Base-by-base conservation (phyloP, 53 echinoderm and acorn worm species). In the Patiria pectinifera region DNA sequence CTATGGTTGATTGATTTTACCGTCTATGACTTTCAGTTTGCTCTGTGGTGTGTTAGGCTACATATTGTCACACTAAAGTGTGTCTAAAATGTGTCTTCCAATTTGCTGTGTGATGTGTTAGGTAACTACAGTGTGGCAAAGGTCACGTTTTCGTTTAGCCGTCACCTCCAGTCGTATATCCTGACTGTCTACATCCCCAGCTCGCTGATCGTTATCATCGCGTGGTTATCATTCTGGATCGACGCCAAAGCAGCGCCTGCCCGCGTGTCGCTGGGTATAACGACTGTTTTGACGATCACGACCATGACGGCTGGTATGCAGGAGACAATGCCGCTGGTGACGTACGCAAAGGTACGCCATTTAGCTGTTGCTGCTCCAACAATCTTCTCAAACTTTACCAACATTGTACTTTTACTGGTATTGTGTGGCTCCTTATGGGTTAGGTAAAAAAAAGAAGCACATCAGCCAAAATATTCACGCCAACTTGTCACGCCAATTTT, bases 211-310 rank as follows among this genome's bases (percentile, higher is more conserved):
- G 96, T 96, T 6, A 91, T 86, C 82, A 92, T 96, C 43, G 93
- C 96, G 16, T 96, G 96, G 96, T 66, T 96, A 15, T 96, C 96
- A 6, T 96, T 96, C 84, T 96, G 89, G 78, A 96, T 96, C 76
- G 96, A 96, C 77, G 92, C 96, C 43, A 82, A 92, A 48, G 95
- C 96, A 18, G 96, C 96, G 7, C 96, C 96, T 15, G 96, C 96
- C 8, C 84, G 96, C 58, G 96, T 96, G 9, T 93, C 95, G 2
- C 92, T 96, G 16, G 95, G 95, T 0, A 95, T 96, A 49, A 96
- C 95, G 76, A 93, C 95, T 18, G 95, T 96, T 45, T 84, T 96
- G 78, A 96, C 96, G 13, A 91, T 96, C 75, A 96, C 95, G 3
- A 96, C 96, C 2, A 93, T 96, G 95, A 93, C 95, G 4, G 79